Conservation (phyloP, 2,797 vertebrate genomes). For the Microctenopoma steveboyesi region DNA sequence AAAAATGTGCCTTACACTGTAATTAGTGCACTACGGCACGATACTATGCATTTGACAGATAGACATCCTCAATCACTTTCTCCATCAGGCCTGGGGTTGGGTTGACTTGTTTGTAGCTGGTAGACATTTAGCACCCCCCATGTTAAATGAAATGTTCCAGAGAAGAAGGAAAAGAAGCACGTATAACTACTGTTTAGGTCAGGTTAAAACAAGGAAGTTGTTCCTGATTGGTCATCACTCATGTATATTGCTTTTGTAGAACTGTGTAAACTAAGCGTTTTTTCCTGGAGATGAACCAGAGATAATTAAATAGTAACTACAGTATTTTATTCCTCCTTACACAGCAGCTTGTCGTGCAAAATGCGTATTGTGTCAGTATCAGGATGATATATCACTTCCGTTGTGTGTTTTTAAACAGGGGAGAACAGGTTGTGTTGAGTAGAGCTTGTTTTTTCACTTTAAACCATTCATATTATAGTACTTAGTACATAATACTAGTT, state of each 20-base stretch:
- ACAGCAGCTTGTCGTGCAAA: constrained; percentile 14
- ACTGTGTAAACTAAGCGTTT: not conserved
- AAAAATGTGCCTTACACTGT: constrained; percentile 36
- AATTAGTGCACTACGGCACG: constrained; percentile 37
- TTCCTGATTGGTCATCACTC: constrained; percentile 11
- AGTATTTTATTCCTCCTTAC: not conserved
- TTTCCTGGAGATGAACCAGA: not conserved
- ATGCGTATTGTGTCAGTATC: not conserved
- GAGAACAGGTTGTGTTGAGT: constrained; percentile 1
- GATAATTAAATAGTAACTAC: constrained; percentile 1
- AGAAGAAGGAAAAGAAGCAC: not conserved
- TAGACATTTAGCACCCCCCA: no score
- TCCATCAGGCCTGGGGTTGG: constrained; percentile 11
- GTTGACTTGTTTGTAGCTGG: not conserved
- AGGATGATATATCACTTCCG: constrained; percentile 39
- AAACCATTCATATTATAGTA: not conserved
- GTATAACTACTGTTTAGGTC: not conserved
- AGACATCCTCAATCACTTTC: constrained; percentile 13
- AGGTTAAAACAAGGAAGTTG: constrained; percentile 26
- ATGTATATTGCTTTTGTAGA: not conserved
- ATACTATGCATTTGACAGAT: constrained; percentile 21
- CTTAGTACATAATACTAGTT: not conserved
- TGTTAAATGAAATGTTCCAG: constrained; percentile 23
- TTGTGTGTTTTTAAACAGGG: constrained; percentile 4
- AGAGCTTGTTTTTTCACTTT: not conserved